These are phyloP conservation scores for Heloderma charlesbogerti DNA, from an alignment of 2,113 vertebrate species.

Conservation along the genomic window DNA sequence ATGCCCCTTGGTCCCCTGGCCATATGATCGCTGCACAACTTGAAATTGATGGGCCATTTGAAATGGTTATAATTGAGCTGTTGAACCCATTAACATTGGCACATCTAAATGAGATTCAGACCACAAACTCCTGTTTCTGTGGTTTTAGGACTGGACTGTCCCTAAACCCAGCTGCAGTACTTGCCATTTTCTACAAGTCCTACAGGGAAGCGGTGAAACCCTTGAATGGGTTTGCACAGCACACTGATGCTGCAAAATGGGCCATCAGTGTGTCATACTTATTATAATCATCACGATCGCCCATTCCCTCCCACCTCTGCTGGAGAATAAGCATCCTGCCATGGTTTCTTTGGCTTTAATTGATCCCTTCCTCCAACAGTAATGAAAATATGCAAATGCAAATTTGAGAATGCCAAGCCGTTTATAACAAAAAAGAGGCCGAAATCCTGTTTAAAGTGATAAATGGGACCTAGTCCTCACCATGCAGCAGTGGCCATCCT, in stretches of 20 bases:
- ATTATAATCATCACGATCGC: neutral
- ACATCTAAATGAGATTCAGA: neutral
- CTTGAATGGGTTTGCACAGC: neutral
- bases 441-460: conserved; percentile 5
- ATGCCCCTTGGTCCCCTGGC: neutral
- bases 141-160: neutral
- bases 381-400: conserved; percentile 14
- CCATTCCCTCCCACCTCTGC: neutral
- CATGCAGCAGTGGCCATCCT: neutral
- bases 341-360: neutral
- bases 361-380: neutral
- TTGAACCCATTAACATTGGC: neutral
- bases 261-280: neutral
- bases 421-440: neutral
- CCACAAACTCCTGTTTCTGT: too few relatives aligned
- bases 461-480: neutral
- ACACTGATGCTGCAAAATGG: neutral
- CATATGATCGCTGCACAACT: neutral
- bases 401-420: neutral
- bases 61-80: neutral
- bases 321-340: neutral
- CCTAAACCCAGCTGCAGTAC: neutral
- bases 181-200: neutral
- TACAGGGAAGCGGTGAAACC: neutral
- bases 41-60: neutral